Evolutionary conservation across 1,140 invertebrate genomes (phyloP).

Genomic region (Thaumatotibia leucotreta): DNA sequence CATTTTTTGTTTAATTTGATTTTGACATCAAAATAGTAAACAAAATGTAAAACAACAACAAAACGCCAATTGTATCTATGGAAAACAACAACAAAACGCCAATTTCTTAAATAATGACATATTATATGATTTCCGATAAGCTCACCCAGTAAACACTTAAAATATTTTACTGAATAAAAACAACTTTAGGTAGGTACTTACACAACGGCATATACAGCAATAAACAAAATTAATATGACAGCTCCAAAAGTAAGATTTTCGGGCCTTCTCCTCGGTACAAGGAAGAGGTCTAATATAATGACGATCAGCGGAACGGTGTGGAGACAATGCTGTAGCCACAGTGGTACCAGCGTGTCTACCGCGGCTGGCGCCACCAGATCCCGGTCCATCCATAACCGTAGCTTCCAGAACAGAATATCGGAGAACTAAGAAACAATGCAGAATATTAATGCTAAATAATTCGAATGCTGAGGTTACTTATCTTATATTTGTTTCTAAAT

Average conservation of each 20-base stretch:
- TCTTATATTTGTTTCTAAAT: no score
- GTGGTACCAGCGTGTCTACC: conserved; percentile 31
- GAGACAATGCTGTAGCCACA: conserved; percentile 58
- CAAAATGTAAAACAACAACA: no score
- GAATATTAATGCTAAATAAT: not conserved
- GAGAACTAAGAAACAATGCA: conserved; percentile 47
- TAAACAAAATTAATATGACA: conserved; percentile 26
- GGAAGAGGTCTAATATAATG: conserved; percentile 41
- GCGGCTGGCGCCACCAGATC: conserved; percentile 39
- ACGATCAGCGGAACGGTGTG: conserved; percentile 48
- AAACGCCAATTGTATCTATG: no score
- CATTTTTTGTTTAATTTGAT: no score
- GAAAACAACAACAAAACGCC: no score
- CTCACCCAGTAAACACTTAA: no score
- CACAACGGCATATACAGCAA: conserved; percentile 36
- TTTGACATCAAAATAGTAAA: no score
- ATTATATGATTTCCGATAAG: no score
- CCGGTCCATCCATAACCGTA: conserved; percentile 41
- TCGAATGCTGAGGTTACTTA: no score
- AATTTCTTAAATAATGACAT: no score
- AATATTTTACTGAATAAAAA: no score
- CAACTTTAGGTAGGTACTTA: conserved; percentile 34
- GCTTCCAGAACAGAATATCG: conserved; percentile 52
- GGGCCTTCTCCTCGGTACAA: conserved; percentile 39
- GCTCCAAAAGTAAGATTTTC: conserved; percentile 33